These are phyloP conservation scores for Timema podura DNA, from an alignment of 2,888 invertebrate genomes.

Conservation along the genomic window DNA sequence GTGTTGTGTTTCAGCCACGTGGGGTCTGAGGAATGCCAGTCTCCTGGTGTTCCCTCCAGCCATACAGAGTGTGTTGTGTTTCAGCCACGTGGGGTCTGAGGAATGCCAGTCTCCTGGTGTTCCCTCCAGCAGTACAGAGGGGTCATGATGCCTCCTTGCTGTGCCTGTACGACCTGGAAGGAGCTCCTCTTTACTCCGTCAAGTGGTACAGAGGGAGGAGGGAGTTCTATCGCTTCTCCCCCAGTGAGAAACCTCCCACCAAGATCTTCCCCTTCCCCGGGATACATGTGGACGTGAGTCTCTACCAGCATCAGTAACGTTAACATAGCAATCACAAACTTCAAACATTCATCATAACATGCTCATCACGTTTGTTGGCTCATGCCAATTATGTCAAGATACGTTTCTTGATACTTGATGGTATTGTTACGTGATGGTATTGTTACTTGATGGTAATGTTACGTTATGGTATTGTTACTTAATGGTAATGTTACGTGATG, in stretches of 20 bases:
- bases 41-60: conserved; percentile 65
- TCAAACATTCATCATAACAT: too few species aligned
- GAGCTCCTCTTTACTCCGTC: conserved; percentile 72
- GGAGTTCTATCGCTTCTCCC: conserved; percentile 81
- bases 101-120: conserved; percentile 65
- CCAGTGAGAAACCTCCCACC: conserved; percentile 63
- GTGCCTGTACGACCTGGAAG: conserved; percentile 74
- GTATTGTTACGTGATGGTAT: too few species aligned
- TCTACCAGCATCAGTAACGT: too few species aligned
- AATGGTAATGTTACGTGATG: too few species aligned
- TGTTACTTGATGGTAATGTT: too few species aligned
- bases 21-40: conserved; percentile 66
- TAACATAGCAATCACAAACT: too few species aligned
- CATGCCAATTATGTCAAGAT: too few species aligned
- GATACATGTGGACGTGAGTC: conserved; percentile 80
- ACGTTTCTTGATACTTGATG: too few species aligned
- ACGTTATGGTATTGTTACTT: too few species aligned
- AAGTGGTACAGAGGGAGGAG: conserved; percentile 82
- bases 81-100: conserved; percentile 62
- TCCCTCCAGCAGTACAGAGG: conserved; percentile 64
- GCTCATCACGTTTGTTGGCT: too few species aligned
- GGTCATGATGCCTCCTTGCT: conserved; percentile 64
- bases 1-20: conserved; percentile 57
- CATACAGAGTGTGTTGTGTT: conserved; percentile 59
- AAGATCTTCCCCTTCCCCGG: conserved; percentile 71